Evolutionary conservation across 2,113 vertebrate species (phyloP).

Genomic region (Halichoerus grypus): DNA sequence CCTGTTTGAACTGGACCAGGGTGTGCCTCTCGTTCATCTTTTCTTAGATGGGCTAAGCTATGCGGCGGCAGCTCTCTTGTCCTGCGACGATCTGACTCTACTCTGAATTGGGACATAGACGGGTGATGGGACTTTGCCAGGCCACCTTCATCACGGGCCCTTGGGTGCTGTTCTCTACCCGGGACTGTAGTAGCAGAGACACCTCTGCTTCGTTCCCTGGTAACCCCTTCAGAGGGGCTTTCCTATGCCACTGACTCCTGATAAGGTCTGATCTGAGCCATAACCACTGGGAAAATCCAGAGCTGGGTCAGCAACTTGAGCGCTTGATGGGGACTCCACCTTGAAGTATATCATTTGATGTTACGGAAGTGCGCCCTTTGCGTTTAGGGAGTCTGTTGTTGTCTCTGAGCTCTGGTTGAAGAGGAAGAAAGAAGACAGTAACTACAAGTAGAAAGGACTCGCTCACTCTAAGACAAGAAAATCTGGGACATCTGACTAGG

Average conservation of each 20-base stretch:
- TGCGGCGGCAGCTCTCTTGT: background rate
- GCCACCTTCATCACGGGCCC: background rate
- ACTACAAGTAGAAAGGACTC: background rate
- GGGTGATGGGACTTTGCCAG: rapidly evolving
- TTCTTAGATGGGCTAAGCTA: background rate
- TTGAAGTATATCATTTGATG: rapidly evolving
- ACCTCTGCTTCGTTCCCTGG: background rate
- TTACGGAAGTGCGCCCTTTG: background rate
- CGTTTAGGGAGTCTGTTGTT: background rate
- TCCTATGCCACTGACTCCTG: background rate
- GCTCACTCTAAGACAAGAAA: background rate
- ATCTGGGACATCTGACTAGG: background rate
- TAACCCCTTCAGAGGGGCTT: background rate
- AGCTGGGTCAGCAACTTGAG: background rate
- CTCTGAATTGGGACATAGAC: background rate
- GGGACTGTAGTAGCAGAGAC: background rate
- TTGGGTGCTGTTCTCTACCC: background rate
- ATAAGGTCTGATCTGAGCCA: background rate
- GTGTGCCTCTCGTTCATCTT: background rate
- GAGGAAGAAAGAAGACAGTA: background rate
- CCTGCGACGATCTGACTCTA: background rate
- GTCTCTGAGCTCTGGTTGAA: conserved; percentile 47
- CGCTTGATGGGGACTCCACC: rapidly evolving
- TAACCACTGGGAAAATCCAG: background rate
- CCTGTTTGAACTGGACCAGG: background rate